Percentiles rank a stretch among this genome's conserved stretches.
These are phyloP conservation scores for Caenorhabditis parvicauda DNA, from an alignment of 2,888 invertebrate genomes.

Conservation along the genomic window DNA sequence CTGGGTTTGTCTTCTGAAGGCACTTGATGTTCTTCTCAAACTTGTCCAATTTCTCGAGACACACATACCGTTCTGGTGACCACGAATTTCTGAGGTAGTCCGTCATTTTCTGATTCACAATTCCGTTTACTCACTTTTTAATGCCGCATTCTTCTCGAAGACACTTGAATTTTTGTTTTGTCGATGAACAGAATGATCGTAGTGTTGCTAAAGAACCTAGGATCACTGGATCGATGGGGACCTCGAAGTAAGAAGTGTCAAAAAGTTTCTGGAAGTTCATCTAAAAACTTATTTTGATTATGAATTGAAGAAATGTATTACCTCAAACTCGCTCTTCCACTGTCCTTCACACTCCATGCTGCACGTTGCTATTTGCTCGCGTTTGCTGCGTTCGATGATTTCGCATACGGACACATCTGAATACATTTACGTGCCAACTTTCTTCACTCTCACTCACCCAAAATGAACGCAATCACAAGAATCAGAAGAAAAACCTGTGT, in stretches of 20 bases:
- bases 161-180: constrained; percentile 27
- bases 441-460: too few relatives aligned
- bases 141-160: constrained; percentile 25
- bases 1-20: constrained; percentile 22
- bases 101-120: neutral
- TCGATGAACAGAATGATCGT: constrained; percentile 30
- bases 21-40: constrained; percentile 32
- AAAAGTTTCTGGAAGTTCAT: constrained; percentile 28
- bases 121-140: neutral
- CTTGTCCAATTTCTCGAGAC: constrained; percentile 19
- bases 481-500: too few relatives aligned
- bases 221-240: constrained; percentile 26
- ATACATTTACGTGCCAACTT: too few relatives aligned
- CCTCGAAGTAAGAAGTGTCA: constrained; percentile 32
- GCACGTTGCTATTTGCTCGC: too few relatives aligned
- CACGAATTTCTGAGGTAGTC: constrained; percentile 19
- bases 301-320: constrained; percentile 4
- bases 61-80: constrained; percentile 36
- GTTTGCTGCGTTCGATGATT: too few relatives aligned
- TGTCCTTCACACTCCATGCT: constrained; percentile 36
- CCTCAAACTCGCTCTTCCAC: constrained; percentile 41
- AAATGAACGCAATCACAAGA: too few relatives aligned
- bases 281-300: constrained; percentile 14
- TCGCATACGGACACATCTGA: too few relatives aligned
- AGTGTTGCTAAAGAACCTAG: constrained; percentile 20